Evolutionary conservation across 2,113 vertebrate species (phyloP).

Genomic region (Rafetus swinhoei): DNA sequence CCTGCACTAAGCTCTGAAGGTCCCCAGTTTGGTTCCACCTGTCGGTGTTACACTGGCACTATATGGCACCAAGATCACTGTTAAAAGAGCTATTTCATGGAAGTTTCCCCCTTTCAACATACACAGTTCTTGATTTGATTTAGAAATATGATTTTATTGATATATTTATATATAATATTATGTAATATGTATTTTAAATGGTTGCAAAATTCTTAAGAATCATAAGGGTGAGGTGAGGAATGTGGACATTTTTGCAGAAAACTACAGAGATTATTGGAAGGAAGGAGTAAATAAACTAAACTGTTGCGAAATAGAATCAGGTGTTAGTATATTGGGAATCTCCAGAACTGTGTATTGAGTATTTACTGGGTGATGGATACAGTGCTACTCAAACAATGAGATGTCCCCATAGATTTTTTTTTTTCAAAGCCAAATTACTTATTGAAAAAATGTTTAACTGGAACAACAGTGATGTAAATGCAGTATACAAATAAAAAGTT

Average conservation of each 20-base stretch:
- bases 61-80: background rate
- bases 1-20: too few relatives aligned
- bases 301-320: constrained; percentile 5
- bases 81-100: background rate
- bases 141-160: background rate
- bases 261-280: constrained; percentile 4
- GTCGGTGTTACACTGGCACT: background rate
- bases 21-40: too few relatives aligned
- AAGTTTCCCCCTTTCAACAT: background rate
- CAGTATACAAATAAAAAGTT: constrained; percentile 45
- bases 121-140: constrained; percentile 29
- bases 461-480: constrained; percentile 53
- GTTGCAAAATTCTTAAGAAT: background rate
- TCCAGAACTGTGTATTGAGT: constrained; percentile 16
- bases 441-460: constrained; percentile 68
- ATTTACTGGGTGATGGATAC: background rate
- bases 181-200: background rate
- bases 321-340: background rate
- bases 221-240: constrained; percentile 3
- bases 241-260: background rate
- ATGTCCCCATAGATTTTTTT: background rate
- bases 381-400: constrained; percentile 17
- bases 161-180: background rate
- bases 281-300: constrained; percentile 54
- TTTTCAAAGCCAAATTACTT: constrained; percentile 52